Base-by-base conservation (phyloP, 2,113 vertebrate genomes). In the Hippocampus abdominalis region DNA sequence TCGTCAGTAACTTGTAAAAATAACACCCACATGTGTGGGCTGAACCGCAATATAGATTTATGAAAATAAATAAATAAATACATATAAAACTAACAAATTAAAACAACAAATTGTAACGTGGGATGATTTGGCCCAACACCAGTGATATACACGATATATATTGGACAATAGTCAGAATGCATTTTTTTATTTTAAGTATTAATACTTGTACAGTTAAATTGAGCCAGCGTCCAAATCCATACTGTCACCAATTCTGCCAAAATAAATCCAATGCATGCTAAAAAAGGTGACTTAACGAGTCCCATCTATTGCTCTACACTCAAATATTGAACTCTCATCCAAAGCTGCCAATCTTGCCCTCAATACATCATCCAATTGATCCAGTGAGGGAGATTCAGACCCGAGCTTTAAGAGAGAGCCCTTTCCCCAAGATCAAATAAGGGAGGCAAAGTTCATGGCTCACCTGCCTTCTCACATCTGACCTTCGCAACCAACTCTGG, bases 351-450 rank as follows among this genome's bases (percentile, higher is more conserved):
- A 68, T 61, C 69, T 68, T 75, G 76, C 68, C 85, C 80, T 79
- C 84, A 48, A 87, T 88, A 81, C 85, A 88, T 90, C 88, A 88
- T 86, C 75, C 81, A 68, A 89, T 88, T 86, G 86, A 91, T 89
- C 83, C 63, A 72, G 72, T 71, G 65, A 74, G 64, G 63, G 84
- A 76, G 85, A 82, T 81, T 84, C 79, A 83, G 82, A 80, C 68
- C 78, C 49, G 39, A 71, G 80, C 78, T 71, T 9, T 1, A 20
- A 81, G 84, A 85, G 79, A 72, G 76, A 83, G 85, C 83, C 82
- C 74, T 79, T 15, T 18, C 81, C 77, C 76, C 83, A 85, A 88
- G 85, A 87, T 90, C 84, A 80, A 80, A 54, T 40, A 63, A 69
- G 64, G 73, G 64, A 76, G 78, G 71, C 78, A 84, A 81, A 84